These are phyloP conservation scores for Holocentrus rufus DNA, from an alignment of 2,797 vertebrate species.

Conservation along the genomic window DNA sequence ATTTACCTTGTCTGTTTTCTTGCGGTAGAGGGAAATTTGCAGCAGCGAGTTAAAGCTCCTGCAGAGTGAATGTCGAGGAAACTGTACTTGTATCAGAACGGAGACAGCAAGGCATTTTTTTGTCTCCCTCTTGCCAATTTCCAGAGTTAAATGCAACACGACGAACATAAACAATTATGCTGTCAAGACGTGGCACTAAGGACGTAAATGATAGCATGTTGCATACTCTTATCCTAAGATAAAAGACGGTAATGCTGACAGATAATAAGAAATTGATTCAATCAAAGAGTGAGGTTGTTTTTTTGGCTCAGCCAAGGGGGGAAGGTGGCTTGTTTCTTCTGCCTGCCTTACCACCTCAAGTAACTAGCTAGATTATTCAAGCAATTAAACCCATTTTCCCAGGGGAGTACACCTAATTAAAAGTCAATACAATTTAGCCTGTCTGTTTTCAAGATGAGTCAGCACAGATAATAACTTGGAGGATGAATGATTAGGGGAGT, in stretches of 20 bases:
- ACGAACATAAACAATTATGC: neutral
- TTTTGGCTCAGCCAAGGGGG: slow-evolving; percentile 39
- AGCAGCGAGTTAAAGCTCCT: neutral
- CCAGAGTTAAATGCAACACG: no score
- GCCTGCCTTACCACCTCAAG: slow-evolving; percentile 22
- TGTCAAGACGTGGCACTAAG: no score
- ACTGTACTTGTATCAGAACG: neutral
- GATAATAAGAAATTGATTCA: slow-evolving; percentile 19
- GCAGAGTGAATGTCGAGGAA: neutral
- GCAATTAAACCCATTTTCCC: slow-evolving; percentile 75
- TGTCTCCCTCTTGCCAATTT: no score
- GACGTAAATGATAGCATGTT: no score
- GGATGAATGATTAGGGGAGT: slow-evolving; percentile 52
- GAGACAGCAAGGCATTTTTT: neutral
- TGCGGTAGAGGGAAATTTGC: neutral
- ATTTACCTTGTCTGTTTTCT: neutral
- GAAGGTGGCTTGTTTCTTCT: slow-evolving; percentile 7
- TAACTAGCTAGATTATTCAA: slow-evolving; percentile 61
- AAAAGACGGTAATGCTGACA: neutral
- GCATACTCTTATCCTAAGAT: neutral
- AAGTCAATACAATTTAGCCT: slow-evolving; percentile 75
- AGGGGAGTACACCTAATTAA: slow-evolving; percentile 73
- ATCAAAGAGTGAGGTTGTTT: slow-evolving; percentile 16
- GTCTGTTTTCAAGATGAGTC: slow-evolving; percentile 63
- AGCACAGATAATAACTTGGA: slow-evolving; percentile 59